These are phyloP conservation scores for Artemisiospiza belli DNA, from an alignment of 2,113 vertebrate genomes.

Conservation along the genomic window DNA sequence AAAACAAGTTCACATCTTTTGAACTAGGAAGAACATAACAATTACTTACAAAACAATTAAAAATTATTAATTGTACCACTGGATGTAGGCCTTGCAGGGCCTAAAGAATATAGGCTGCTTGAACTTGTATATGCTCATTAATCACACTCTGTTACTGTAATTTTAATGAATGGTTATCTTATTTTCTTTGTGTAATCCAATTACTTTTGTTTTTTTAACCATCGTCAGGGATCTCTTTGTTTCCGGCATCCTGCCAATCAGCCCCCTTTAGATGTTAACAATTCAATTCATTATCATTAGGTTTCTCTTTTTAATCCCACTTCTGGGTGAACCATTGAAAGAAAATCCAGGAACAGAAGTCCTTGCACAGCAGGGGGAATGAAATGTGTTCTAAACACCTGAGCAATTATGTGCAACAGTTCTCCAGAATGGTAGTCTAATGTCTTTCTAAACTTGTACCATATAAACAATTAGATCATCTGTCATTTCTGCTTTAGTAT, in stretches of 20 bases:
- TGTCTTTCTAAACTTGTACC: constrained; percentile 62
- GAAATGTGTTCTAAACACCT: constrained; percentile 67
- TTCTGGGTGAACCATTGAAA: constrained; percentile 68
- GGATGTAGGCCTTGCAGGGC: constrained; percentile 41
- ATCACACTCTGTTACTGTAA: constrained; percentile 78
- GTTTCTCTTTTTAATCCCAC: constrained; percentile 67
- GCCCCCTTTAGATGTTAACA: constrained; percentile 71
- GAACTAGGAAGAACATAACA: neutral
- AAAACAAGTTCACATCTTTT: constrained; percentile 14
- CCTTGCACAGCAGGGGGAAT: constrained; percentile 38
- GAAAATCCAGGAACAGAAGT: constrained; percentile 52
- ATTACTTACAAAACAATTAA: constrained; percentile 49
- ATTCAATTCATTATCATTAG: constrained; percentile 85
- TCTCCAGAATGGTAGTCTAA: constrained; percentile 49
- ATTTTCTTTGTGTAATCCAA: constrained; percentile 81
- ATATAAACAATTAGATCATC: constrained; percentile 52
- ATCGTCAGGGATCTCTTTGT: constrained; percentile 66
- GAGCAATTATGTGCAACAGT: constrained; percentile 54
- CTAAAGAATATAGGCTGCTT: constrained; percentile 6
- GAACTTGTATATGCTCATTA: constrained; percentile 63
- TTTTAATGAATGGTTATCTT: constrained; percentile 80
- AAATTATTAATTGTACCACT: constrained; percentile 41
- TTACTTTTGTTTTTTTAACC: constrained; percentile 76
- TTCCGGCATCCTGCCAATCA: constrained; percentile 74
- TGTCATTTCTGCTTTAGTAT: constrained; percentile 51